Conservation (phyloP, 2,113 vertebrate genomes). For the Nothocercus julius region DNA sequence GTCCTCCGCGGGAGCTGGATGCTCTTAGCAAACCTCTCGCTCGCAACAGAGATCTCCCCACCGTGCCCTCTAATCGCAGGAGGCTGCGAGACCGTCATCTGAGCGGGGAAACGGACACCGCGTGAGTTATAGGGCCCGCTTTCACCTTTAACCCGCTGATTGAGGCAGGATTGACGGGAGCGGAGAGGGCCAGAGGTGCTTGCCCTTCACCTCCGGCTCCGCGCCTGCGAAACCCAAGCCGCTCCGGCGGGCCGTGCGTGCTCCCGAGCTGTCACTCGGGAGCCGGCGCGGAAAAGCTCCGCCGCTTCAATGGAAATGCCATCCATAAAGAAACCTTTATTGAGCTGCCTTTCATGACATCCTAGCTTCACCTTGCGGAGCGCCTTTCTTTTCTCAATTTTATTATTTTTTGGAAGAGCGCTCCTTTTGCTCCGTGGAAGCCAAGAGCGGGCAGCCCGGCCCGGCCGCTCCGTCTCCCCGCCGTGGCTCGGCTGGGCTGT, state of each 20-base stretch:
- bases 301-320: background rate
- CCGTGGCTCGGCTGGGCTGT: background rate
- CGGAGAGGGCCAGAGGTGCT: conserved; percentile 25
- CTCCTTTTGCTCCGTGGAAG: background rate
- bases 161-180: background rate
- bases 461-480: background rate
- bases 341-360: background rate
- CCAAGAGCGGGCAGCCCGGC: accelerated
- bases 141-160: conserved; percentile 22
- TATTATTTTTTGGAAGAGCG: background rate
- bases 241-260: accelerated
- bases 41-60: background rate
- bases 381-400: accelerated
- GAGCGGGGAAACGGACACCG: background rate
- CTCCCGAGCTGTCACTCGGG: background rate
- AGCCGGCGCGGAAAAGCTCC: background rate
- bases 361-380: background rate
- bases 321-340: conserved; percentile 54
- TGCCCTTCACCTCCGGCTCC: conserved; percentile 37
- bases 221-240: background rate
- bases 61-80: background rate
- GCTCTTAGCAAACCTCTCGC: background rate
- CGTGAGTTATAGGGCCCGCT: background rate
- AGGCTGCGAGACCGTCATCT: background rate
- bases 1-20: background rate